These are phyloP conservation scores for Panopea generosa DNA, from an alignment of 2,888 invertebrate genomes.

Conservation along the genomic window DNA sequence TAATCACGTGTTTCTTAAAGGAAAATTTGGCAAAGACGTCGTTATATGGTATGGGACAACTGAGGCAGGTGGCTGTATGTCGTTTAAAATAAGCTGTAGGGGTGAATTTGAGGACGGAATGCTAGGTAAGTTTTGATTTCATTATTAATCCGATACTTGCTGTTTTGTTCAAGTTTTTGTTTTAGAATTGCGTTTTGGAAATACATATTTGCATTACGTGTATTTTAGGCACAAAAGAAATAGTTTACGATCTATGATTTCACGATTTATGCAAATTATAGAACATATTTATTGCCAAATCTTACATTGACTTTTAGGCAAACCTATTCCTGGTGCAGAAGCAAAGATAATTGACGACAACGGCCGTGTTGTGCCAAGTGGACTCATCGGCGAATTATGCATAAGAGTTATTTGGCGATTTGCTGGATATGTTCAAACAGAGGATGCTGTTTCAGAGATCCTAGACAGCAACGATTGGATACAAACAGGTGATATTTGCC, in stretches of 20 bases:
- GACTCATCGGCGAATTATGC: conserved; percentile 20
- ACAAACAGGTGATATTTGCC: conserved; percentile 14
- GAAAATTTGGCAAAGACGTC: conserved; percentile 15
- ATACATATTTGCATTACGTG: too few relatives aligned
- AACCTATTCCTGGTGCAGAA: conserved; percentile 6
- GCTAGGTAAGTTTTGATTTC: conserved; percentile 18
- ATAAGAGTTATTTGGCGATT: conserved; percentile 9
- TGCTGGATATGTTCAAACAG: neutral
- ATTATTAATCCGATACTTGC: too few relatives aligned
- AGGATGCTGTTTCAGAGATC: neutral
- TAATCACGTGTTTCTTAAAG: conserved; percentile 7
- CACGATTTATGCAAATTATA: too few relatives aligned
- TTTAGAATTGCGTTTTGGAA: too few relatives aligned
- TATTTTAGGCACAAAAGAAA: too few relatives aligned
- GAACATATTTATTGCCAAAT: too few relatives aligned
- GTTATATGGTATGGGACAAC: conserved; percentile 39
- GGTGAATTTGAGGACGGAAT: conserved; percentile 51
- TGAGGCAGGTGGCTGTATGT: conserved; percentile 27
- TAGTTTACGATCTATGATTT: too few relatives aligned
- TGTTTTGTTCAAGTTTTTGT: too few relatives aligned
- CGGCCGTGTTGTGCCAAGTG: conserved; percentile 16
- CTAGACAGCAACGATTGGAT: conserved; percentile 2
- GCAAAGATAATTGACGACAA: conserved; percentile 15
- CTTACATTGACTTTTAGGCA: neutral
- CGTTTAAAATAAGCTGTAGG: conserved; percentile 5